phyloP scores from a whole-genome alignment of 2,888 invertebrate species.

The Xiphydria camelus region DNA sequence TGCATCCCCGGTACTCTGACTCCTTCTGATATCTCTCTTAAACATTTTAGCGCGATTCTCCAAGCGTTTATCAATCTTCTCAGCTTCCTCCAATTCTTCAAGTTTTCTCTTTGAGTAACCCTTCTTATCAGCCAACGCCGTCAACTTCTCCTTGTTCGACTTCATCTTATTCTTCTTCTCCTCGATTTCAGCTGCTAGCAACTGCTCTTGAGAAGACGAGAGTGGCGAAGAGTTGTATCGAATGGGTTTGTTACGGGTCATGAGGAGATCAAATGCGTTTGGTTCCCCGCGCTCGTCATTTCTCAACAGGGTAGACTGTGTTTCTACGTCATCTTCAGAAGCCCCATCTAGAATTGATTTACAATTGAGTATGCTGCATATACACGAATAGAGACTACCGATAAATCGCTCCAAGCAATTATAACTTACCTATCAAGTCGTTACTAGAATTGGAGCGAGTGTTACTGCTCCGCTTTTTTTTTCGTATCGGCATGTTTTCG shows the following conservation, averaged over 20 bases:
- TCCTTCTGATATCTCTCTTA: conserved; percentile 59
- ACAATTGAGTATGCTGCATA: too few relatives aligned
- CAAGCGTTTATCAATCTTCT: conserved; percentile 63
- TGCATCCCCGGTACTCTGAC: too few relatives aligned
- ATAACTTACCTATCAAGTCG: too few relatives aligned
- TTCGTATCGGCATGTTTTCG: too few relatives aligned
- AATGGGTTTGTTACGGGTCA: conserved; percentile 33
- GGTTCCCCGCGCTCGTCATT: conserved; percentile 24
- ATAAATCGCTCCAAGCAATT: too few relatives aligned
- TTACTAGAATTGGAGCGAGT: too few relatives aligned
- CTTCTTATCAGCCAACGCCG: conserved; percentile 68
- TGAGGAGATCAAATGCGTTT: conserved; percentile 42
- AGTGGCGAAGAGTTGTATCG: conserved; percentile 11
- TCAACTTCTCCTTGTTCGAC: conserved; percentile 31
- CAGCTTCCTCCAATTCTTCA: conserved; percentile 63
- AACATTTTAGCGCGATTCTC: conserved; percentile 66
- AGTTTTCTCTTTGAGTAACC: conserved; percentile 65
- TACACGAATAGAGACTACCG: too few relatives aligned
- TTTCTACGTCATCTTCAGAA: background rate
- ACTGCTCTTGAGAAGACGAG: conserved; percentile 12
- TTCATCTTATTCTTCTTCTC: conserved; percentile 25
- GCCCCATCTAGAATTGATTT: background rate
- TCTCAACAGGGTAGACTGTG: too few relatives aligned
- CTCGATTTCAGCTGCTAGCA: conserved; percentile 10
- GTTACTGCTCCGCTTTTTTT: too few relatives aligned